Evolutionary conservation across 2,797 vertebrate genomes (phyloP), one percentile per base, ranked within the genome.

Genomic region (Dromococcyx pavoninus): DNA sequence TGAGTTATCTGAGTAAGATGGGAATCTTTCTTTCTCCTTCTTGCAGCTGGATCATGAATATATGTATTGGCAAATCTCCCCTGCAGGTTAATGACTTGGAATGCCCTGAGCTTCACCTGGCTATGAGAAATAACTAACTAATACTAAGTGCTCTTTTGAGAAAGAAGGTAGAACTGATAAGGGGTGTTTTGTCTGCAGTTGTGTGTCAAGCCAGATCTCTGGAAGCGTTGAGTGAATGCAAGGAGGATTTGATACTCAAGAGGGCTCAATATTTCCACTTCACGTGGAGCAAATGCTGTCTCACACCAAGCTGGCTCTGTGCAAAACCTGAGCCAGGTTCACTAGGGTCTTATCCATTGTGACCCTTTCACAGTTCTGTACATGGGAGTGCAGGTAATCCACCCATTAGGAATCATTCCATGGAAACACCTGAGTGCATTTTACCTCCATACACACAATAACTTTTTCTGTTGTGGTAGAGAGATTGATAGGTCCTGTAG

Each of bases 301-400:
- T 73, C 28, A 28, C 17, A 8, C 11, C 18, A 9, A 0, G 1
- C 48, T 33, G 25, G 6, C 27, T 76, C 44, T 21, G 32, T 32
- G 75, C 3, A 77, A 50, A 85, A 50, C 33, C 44, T 54, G 17
- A 57, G 57, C 4, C 15, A 10, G 33, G 16, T 7, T 76, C 69
- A 46, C 7, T 13, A 3, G 7, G 37, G 27, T 8, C 7, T 15
- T 48, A 46, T 50, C 41, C 24, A 2, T 41, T 15, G 21, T 39
- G 62, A 28, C 18, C 41, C 25, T 35, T 78, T 32, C 33, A 32
- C 1, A 13, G 24, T 37, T 6, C 21, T 12, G 19, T 21, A 41
- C 43, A 11, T n/a, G 46, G 37, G 10, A 74, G 23, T 0, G 0
- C n/a, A 57, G 32, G 9, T 2, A 50, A 51, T 18, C 19, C 0